These are phyloP conservation scores for Clinocottus analis DNA, from an alignment of 2,113 vertebrate species.

Conservation along the genomic window DNA sequence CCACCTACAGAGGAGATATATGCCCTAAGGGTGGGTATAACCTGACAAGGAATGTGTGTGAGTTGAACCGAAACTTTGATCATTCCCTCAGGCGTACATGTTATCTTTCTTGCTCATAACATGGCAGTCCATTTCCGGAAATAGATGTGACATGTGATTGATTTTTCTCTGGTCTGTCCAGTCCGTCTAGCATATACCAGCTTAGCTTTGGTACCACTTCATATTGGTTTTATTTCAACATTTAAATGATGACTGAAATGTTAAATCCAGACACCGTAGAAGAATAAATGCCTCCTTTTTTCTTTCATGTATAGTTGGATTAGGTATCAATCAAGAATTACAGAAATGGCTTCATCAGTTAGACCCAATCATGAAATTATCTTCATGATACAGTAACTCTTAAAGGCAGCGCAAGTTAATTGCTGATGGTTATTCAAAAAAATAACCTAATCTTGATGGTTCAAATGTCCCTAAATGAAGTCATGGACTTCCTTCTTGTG, in stretches of 20 bases:
- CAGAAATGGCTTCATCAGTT: slow-evolving; percentile 4
- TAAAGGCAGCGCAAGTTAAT: background rate
- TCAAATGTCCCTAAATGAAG: background rate
- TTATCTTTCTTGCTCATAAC: slow-evolving; percentile 37
- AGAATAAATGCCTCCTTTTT: background rate
- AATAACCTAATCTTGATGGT: background rate
- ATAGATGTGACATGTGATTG: slow-evolving; percentile 32
- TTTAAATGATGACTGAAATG: background rate
- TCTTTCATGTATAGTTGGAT: background rate
- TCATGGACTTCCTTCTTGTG: background rate
- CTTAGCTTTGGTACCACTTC: background rate
- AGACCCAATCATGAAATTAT: background rate
- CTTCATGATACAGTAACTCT: background rate
- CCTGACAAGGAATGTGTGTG: slow-evolving; percentile 36
- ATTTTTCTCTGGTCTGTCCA: slow-evolving; percentile 20
- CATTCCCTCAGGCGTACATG: slow-evolving; percentile 6
- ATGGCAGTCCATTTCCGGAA: slow-evolving; percentile 25
- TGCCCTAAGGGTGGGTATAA: slow-evolving; percentile 75
- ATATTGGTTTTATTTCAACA: background rate
- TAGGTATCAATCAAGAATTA: background rate
- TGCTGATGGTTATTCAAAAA: background rate
- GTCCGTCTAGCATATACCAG: background rate
- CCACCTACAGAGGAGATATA: slow-evolving; percentile 72
- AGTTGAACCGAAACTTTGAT: slow-evolving; percentile 40
- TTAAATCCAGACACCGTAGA: slow-evolving; percentile 1